Evolutionary conservation across 2,888 invertebrate genomes (phyloP).

Genomic region (Erpobdella octoculata): DNA sequence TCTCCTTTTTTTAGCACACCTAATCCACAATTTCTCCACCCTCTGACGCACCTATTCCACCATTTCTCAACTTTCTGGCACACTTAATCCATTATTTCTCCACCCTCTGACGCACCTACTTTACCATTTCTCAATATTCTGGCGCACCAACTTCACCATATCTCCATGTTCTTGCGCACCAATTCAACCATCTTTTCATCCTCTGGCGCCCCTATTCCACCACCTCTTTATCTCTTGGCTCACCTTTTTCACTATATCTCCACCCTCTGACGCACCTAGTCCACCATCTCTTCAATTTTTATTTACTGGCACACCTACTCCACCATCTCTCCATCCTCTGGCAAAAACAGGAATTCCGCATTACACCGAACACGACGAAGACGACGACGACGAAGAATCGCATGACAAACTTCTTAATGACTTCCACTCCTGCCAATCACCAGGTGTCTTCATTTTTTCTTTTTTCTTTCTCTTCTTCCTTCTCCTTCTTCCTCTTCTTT

Average conservation of each 20-base stretch:
- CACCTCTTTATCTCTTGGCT: neutral
- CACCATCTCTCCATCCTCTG: neutral
- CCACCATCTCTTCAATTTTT: neutral
- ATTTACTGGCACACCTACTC: neutral
- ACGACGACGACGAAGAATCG: no score
- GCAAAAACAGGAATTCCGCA: neutral
- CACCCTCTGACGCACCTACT: neutral
- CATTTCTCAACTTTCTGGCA: constrained; percentile 7
- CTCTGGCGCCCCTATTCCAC: neutral
- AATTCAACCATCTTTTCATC: neutral
- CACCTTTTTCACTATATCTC: neutral
- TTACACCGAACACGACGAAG: neutral
- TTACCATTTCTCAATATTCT: neutral
- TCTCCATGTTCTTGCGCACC: neutral
- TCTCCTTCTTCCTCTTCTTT: no score
- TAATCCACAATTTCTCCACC: neutral
- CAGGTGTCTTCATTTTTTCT: no score
- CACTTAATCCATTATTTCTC: neutral
- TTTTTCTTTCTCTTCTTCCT: no score
- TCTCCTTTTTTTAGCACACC: neutral
- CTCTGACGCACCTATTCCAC: neutral
- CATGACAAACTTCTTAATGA: no score
- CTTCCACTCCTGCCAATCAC: no score
- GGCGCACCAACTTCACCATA: neutral
- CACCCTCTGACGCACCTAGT: neutral